Evolutionary conservation across 2,113 vertebrate species (phyloP), one percentile per base, ranked within the genome.

Genomic region (Procapra przewalskii): DNA sequence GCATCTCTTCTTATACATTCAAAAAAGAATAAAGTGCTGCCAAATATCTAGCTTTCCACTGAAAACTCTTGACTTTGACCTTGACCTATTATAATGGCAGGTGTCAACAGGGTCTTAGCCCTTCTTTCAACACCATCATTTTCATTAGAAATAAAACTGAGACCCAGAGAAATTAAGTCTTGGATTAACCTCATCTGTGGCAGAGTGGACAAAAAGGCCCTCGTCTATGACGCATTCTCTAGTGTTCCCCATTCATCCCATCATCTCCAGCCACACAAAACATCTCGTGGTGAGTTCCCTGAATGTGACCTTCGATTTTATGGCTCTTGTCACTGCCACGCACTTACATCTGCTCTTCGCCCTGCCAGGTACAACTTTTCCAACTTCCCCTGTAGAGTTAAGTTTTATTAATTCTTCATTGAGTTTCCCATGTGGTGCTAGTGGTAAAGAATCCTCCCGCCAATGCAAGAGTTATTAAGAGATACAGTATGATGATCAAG

Each of bases 221-320:
- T 12, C 1, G 16, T 57, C 52, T 45, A 0, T 33, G n/a, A 77
- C 1, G 36, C 52, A 82, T 8, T 36, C 3, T 7, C 4, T 7
- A 36, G 31, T 59, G 2, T 1, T 77, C 7, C 31, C 54, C 27
- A 50, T 7, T 86, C n/a, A n/a, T 15, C 23, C 27, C 59, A 43
- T 12, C 1, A 5, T 7, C 55, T 87, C 29, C 12, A 36, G 45
- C 15, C 67, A 60, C 50, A 33, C 2, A 13, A 5, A 81, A 31
- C 29, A 3, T 48, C 21, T 64, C 15, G 0, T 10, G 6, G 17
- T 25, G 29, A 87, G 82, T 10, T 48, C 12, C 77, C 5, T 13
- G 3, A 43, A 6, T 2, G 2, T 21, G 11, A 89, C 3, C 59
- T 90, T 57, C 3, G 2, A 7, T 40, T 17, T 5, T 36, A 15